These are phyloP conservation scores for Oxycera nigricornis DNA, from an alignment of 2,888 invertebrate species.

Conservation along the genomic window DNA sequence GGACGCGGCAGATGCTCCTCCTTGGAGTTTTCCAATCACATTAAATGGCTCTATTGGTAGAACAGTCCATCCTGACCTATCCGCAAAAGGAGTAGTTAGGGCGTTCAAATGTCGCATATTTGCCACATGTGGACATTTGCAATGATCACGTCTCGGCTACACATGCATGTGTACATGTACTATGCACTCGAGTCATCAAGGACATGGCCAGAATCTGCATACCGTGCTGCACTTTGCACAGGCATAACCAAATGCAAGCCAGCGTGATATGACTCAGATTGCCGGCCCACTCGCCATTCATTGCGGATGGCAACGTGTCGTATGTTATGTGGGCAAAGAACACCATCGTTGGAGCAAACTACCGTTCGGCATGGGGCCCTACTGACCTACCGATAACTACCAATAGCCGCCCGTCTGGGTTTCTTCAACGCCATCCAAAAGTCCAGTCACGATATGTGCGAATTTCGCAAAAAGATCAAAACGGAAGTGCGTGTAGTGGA, in stretches of 20 bases:
- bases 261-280: background rate
- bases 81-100: slow-evolving; percentile 12
- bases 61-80: background rate
- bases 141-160: background rate
- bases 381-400: slow-evolving; percentile 43
- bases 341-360: slow-evolving; percentile 32
- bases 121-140: slow-evolving; percentile 19
- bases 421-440: background rate
- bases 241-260: background rate
- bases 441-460: background rate
- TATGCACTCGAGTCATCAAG: slow-evolving; percentile 10
- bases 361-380: slow-evolving; percentile 41
- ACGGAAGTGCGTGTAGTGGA: background rate
- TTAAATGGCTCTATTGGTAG: slow-evolving; percentile 22
- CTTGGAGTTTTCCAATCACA: background rate
- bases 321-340: slow-evolving; percentile 10
- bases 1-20: slow-evolving; percentile 3
- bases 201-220: slow-evolving; percentile 35
- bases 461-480: background rate
- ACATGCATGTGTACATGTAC: background rate
- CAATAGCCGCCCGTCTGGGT: slow-evolving; percentile 4
- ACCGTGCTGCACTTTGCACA: slow-evolving; percentile 18
- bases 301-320: background rate
- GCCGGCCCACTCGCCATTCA: slow-evolving; percentile 12
- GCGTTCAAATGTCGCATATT: background rate